These are phyloP conservation scores for Noctua janthina DNA, from an alignment of 2,888 invertebrate species.

Conservation along the genomic window DNA sequence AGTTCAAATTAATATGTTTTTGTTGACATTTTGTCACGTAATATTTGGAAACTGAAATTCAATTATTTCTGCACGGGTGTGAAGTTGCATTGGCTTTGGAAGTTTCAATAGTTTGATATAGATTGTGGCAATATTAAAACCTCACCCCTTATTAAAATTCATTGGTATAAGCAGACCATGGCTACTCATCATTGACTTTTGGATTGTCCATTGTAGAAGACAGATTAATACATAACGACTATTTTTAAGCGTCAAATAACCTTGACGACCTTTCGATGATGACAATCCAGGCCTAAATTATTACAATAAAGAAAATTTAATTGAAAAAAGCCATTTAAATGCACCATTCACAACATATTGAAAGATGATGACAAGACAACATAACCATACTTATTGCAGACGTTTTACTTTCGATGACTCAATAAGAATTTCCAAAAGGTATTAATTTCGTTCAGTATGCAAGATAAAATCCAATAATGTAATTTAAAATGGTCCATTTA, in stretches of 20 bases:
- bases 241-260: neutral
- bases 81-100: conserved; percentile 6
- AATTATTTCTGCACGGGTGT: conserved; percentile 33
- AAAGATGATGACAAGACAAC: neutral
- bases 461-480: neutral
- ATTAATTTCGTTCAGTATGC: neutral
- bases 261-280: neutral
- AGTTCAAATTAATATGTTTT: conserved; percentile 54
- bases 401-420: neutral
- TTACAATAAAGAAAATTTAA: neutral
- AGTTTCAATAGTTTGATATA: neutral
- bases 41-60: conserved; percentile 49
- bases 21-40: conserved; percentile 51
- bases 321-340: neutral
- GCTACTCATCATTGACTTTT: neutral
- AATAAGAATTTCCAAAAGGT: neutral
- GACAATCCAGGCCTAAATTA: too few relatives aligned
- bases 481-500: neutral
- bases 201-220: neutral
- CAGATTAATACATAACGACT: neutral
- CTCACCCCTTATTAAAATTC: neutral
- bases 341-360: neutral
- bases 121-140: neutral
- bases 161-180: neutral
- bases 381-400: neutral